Conservation (phyloP, 2,888 invertebrate species). For the Conchocele bisecta region DNA sequence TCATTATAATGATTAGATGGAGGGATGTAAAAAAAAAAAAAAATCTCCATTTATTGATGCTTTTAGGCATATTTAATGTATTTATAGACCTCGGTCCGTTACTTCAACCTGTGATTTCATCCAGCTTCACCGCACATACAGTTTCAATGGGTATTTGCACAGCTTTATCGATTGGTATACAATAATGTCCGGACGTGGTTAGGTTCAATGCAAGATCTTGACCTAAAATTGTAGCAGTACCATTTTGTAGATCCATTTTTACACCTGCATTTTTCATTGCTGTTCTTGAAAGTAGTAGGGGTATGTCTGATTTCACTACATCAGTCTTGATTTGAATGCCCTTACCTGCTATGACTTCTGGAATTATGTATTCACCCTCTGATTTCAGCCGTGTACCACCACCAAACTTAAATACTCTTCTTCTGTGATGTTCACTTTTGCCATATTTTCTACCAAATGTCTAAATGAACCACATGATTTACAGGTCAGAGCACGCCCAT, state of each 20-base stretch:
- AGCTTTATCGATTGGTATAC: conserved; percentile 21
- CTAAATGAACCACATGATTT: conserved; percentile 39
- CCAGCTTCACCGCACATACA: not conserved
- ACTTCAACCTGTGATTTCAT: not conserved
- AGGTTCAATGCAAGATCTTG: conserved; percentile 24
- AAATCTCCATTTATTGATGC: too few species aligned
- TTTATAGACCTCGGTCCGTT: too few species aligned
- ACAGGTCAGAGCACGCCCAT: too few species aligned
- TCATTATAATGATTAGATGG: too few species aligned
- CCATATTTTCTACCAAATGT: conserved; percentile 33
- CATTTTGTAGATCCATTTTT: conserved; percentile 45
- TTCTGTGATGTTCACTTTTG: too few species aligned
- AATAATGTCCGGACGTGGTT: conserved; percentile 25
- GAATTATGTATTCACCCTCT: conserved; percentile 16
- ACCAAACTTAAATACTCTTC: conserved; percentile 38
- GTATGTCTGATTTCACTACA: conserved; percentile 42
- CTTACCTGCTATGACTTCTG: conserved; percentile 23
- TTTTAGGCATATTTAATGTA: too few species aligned
- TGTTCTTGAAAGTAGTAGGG: conserved; percentile 23
- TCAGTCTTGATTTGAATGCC: conserved; percentile 29
- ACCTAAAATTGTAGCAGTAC: conserved; percentile 33
- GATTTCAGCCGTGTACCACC: conserved; percentile 29
- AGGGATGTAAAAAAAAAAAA: too few species aligned
- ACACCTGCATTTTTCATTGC: conserved; percentile 42
- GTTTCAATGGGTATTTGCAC: conserved; percentile 12